Evolutionary conservation across 2,113 vertebrate species (phyloP), one percentile per base, ranked within the genome.

Genomic region (Ciconia maguari): DNA sequence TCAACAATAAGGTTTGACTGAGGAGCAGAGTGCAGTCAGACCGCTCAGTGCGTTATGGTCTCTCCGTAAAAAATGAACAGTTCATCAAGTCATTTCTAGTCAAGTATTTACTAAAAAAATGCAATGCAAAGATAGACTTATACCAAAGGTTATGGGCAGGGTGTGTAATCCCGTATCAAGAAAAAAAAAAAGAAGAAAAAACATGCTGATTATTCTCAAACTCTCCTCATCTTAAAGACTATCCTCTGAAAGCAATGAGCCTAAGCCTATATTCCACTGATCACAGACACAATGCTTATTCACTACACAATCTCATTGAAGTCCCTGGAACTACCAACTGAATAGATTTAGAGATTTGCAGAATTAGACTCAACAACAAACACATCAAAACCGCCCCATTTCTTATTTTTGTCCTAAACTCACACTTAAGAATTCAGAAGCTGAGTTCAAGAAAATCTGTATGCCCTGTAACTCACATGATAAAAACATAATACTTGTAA

Each of bases 211-310:
- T 90, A 93, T 86, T 88, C 76, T 91, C 87, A 94, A 90, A 76
- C 54, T 71, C 55, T 88, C 78, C 68, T 77, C 69, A 54, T 76
- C 75, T 82, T 32, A 25, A 94, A 51, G 64, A 60, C 77, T 91
- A 44, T 61, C 70, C 89, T 96, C 91, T 87, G 75, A 94, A 96
- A 97, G 93, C 87, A 96, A 81, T 25, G 80, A 95, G 6, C 38
- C 64, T 64, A 58, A 93, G 84, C 68, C 66, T 58, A 8, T 62
- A 76, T 82, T 66, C 34, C 77, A 74, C 85, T 79, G 42, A 51
- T 61, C 29, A 32, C 32, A 51, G 80, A 38, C 80, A 91, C 78
- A 84, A 87, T 70, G 36, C 20, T 79, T 89, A 48, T 42, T 93
- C 75, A 84, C 64, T 52, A 12, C n/a, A 52, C 42, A 51, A 42